phyloP scores from a whole-genome alignment of 2,888 invertebrate genomes.

The Ophraella communa region DNA sequence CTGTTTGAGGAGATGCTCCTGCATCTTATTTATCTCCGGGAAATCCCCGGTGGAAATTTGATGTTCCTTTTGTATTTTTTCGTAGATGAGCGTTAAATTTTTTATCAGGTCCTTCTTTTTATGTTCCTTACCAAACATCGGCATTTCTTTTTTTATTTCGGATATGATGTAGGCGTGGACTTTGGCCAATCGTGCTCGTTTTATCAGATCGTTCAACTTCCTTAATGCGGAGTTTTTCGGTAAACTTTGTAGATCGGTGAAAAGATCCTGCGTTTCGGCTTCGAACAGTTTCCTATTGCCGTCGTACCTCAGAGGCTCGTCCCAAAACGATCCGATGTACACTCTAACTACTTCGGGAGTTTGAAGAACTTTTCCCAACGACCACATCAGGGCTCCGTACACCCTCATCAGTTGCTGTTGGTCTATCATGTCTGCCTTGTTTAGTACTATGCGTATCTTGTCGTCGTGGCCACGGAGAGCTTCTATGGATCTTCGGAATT shows the following conservation, averaged over 20 bases:
- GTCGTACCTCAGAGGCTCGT: conserved; percentile 92
- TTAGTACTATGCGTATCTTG: conserved; percentile 96
- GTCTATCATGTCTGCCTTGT: conserved; percentile 99
- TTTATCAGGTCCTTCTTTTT: conserved; percentile 97
- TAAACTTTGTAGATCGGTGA: conserved; percentile 91
- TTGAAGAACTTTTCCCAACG: conserved; percentile 94
- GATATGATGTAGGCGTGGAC: conserved; percentile 98
- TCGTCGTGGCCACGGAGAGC: conserved; percentile 94
- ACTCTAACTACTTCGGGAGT: conserved; percentile 99
- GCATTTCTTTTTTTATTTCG: conserved; percentile 92
- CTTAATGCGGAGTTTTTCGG: conserved; percentile 95
- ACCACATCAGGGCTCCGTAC: conserved; percentile 99
- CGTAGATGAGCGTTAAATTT: conserved; percentile 86
- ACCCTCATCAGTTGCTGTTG: conserved; percentile 98
- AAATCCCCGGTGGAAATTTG: conserved; percentile 97
- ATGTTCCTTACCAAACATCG: conserved; percentile 92
- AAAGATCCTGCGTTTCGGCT: conserved; percentile 94
- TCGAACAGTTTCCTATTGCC: conserved; percentile 91
- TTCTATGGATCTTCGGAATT: conserved; percentile 96
- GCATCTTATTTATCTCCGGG: conserved; percentile 95
- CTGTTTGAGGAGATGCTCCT: conserved; percentile 79
- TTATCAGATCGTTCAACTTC: conserved; percentile 97
- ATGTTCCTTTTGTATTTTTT: conserved; percentile 87
- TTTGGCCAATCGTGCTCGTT: conserved; percentile 94
- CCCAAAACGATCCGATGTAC: conserved; percentile 99